Evolutionary conservation across 2,888 invertebrate species (phyloP), one percentile per base, ranked within the genome.

Genomic region (Ganaspis brasiliensis): DNA sequence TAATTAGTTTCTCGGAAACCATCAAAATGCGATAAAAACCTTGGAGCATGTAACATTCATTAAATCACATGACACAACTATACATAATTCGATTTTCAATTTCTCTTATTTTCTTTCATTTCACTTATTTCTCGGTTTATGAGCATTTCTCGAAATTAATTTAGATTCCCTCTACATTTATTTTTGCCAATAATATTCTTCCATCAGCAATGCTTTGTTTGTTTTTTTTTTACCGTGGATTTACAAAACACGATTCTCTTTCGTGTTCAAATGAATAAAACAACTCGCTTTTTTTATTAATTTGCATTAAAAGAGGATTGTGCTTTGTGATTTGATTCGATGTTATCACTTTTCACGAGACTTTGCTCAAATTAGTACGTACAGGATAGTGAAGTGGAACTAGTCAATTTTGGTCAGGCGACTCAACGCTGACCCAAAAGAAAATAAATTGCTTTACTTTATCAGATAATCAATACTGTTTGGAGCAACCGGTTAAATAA

Each of bases 11-110:
- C 40, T 21, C 37, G 12, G 40, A 63, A 63, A 14, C 21, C 40
- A 37, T 63, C 14, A 63, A 21, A 63, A 63, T 63, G 63, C 63
- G 21, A 63, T 63, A 63, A 63, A 63, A 40, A 14, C 40, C 40
- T 40, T 40, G 40, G 21, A 63, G 40, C 63, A 63, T 40, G 63
- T 63, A 63, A 63, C 40, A 21, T 37, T 37, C 63, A 63, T 63
- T 40, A 45, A 63, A 40, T 40, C 40, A 40, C 63, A 40, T 45
- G 40, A 45, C 9, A 12, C 40, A 63, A 21, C 40, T 45, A 40
- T 45, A 40, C 63, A n/a, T 9, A 63, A 63, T 63, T 63, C 9
- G 40, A 63, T 63, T 63, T 63, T 40, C 14, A 40, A 40, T 40
- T 63, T 63, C 21, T 24, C 40, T n/a, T n/a, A 45, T 63, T 45